phyloP scores from a whole-genome alignment of 2,888 invertebrate species.

The Syrphus vitripennis region DNA sequence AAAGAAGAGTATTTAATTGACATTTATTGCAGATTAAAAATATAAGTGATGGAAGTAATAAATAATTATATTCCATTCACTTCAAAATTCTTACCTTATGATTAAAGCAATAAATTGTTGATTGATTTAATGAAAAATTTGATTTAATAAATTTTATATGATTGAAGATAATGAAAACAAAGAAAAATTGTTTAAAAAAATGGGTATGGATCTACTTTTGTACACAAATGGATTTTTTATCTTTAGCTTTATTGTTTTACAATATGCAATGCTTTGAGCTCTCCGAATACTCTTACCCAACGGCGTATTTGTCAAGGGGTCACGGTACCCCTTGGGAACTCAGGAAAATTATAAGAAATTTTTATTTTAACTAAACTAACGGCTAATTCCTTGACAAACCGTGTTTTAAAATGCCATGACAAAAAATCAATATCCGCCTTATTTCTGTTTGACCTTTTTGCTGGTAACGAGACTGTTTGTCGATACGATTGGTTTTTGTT shows the following conservation, averaged over 20 bases:
- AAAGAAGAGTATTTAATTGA: neutral
- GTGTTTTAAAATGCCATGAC: too few species aligned
- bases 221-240: too few species aligned
- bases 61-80: neutral
- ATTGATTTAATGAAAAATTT: neutral
- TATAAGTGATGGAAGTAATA: neutral
- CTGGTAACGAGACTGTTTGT: too few species aligned
- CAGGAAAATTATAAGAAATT: too few species aligned
- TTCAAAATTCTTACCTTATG: neutral
- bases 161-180: neutral
- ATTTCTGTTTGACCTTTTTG: too few species aligned
- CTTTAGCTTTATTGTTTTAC: neutral
- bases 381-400: too few species aligned
- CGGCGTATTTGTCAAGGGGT: too few species aligned
- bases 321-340: too few species aligned
- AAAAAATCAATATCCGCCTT: too few species aligned
- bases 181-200: neutral
- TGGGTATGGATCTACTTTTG: neutral
- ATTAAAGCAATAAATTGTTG: neutral
- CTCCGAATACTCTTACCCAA: neutral
- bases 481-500: too few species aligned
- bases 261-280: neutral
- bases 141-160: neutral
- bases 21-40: neutral
- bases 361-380: too few species aligned